Evolutionary conservation across 2,888 invertebrate genomes (phyloP).

Genomic region (Maniola hyperantus): DNA sequence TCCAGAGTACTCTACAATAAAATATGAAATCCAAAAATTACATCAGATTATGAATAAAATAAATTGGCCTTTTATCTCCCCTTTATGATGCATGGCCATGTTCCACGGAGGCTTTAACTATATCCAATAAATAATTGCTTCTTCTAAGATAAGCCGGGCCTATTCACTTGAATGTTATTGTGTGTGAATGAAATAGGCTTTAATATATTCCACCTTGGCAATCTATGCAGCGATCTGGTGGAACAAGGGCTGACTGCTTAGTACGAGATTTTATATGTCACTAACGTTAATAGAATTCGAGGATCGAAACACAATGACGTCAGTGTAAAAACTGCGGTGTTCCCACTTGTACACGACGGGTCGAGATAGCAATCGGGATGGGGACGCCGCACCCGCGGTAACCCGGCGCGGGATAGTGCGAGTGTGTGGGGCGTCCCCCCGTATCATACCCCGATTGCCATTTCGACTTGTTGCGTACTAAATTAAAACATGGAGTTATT

Average conservation of each 20-base stretch:
- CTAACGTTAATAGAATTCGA: no score
- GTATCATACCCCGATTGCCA: no score
- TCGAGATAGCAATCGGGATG: no score
- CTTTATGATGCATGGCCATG: constrained; percentile 26
- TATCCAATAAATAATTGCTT: constrained; percentile 45
- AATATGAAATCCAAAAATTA: constrained; percentile 3
- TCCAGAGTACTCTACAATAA: not conserved
- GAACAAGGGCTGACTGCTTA: constrained; percentile 37
- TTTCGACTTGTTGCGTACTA: no score
- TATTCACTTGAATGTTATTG: constrained; percentile 41
- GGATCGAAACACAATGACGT: no score
- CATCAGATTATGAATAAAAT: constrained; percentile 27
- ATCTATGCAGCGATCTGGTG: constrained; percentile 44
- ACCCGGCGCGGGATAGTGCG: no score
- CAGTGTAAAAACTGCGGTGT: no score
- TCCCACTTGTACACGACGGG: no score
- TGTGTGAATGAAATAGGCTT: constrained; percentile 41
- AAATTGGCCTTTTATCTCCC: constrained; percentile 27
- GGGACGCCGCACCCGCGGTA: no score
- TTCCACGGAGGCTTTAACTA: constrained; percentile 28
- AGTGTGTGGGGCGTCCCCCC: no score
- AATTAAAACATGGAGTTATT: no score
- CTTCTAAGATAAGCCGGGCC: constrained; percentile 41
- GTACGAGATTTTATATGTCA: no score
- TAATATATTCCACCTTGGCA: constrained; percentile 44